These are phyloP conservation scores for Ammodytes marinus DNA, from an alignment of 2,113 vertebrate species.

Conservation along the genomic window DNA sequence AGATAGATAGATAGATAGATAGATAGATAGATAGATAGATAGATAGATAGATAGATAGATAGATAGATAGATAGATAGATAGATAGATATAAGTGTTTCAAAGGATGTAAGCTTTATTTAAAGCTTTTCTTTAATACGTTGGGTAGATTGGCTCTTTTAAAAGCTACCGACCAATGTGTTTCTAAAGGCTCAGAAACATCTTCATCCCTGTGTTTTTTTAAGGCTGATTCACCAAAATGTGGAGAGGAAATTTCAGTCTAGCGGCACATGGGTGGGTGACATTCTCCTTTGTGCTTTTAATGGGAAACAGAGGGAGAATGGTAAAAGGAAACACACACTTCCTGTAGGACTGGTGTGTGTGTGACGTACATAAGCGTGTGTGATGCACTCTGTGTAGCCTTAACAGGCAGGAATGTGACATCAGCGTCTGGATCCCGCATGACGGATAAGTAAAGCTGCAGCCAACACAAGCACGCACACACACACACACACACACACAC, in stretches of 20 bases:
- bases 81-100: background rate
- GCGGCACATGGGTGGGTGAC: conserved; percentile 29
- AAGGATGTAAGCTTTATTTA: background rate
- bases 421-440: conserved; percentile 56
- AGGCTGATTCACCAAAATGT: conserved; percentile 43
- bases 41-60: too few relatives aligned
- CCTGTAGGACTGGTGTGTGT: conserved; percentile 61
- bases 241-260: conserved; percentile 30
- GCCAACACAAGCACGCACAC: conserved; percentile 26
- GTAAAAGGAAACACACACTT: conserved; percentile 76
- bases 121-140: background rate
- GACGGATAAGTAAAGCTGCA: background rate
- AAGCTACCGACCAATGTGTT: background rate
- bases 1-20: too few relatives aligned
- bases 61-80: too few relatives aligned
- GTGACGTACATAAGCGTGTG: conserved; percentile 61
- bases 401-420: conserved; percentile 66
- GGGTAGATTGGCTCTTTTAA: background rate
- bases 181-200: background rate
- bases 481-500: too few relatives aligned
- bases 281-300: conserved; percentile 68
- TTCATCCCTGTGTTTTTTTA: background rate
- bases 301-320: conserved; percentile 69
- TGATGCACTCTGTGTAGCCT: conserved; percentile 38
- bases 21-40: too few relatives aligned